Base-by-base conservation (phyloP, 2,113 vertebrate genomes). In the Atrichornis clamosus region DNA sequence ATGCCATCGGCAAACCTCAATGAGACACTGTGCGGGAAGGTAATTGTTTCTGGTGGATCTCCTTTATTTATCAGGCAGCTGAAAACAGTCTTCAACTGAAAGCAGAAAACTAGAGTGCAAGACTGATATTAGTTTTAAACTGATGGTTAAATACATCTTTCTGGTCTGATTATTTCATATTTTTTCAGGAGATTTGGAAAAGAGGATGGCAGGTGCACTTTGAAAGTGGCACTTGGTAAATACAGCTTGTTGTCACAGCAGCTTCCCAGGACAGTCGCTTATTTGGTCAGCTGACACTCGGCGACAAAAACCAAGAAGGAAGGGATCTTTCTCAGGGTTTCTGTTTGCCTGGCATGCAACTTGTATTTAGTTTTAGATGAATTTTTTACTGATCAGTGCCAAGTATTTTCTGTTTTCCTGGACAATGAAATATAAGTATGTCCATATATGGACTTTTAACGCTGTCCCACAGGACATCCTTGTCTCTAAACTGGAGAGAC, bases 141-240 rank as follows among this genome's bases (percentile, higher is more conserved):
- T 63, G 41, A 35, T 33, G 7, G 20, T 33, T 81, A 62, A 32
- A 3, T 1, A 39, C 9, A 55, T 35, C 1, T 74, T 14, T 74
- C 15, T 59, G 15, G 5, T 46, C 39, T 70, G 55, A 37, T 21
- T 21, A 37, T 75, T 75, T 67, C 1, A 20, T 28, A 10, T 5
- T 56, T 44, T 81, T 50, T 77, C 17, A 39, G 30, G 12, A 77
- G 23, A 52, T 33, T 56, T 77, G 12, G 24, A 60, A 73, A 56
- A 63, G 4, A 3, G 4, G 10, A 21, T 65, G 33, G 62, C n/a
- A 82, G 42, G 28, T 75, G 50, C 18, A 6, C 26, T 87, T 85
- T 42, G 79, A 91, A 97, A 95, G 92, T 59, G 87, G 73, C 84
- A 92, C 13, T 65, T 16, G 15, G 69, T 78, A 76, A 87, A 78